Base-by-base conservation (phyloP, 2,888 invertebrate genomes). In the Eumerus sabulonum region DNA sequence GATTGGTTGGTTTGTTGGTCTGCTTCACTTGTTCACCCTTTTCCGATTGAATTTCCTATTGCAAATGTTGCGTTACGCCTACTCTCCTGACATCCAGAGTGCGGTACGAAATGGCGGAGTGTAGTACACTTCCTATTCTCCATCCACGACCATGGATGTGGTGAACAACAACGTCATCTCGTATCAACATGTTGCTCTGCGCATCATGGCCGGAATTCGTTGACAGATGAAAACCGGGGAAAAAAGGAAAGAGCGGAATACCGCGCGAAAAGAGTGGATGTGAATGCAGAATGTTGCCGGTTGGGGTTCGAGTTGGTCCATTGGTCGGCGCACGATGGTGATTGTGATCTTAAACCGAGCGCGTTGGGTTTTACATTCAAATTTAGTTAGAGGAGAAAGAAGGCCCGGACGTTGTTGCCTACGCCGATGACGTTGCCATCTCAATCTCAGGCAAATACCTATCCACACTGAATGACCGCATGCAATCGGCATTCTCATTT, bases 41-140 rank as follows among this genome's bases (percentile, higher is more conserved):
- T 79, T 68, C 73, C 79, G 73, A 70, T 74, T 74, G 79, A 73
- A 74, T 74, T 74, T 74, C 73, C 79, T 59, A 64, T 68, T 40
- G 45, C 54, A 50, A 68, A 63, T 73, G 56, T 27, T 73, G 27
- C 27, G 27, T 47, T n/a, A 51, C 67, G 51, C 67, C 47, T 36
- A 59, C 44, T n/a, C n/a, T n/a, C n/a, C n/a, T 35, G 62, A 11
- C 16, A 48, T 44, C n/a, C 44, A 42, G 36, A 53, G 59, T 36
- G 9, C 38, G 36, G 45, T 18, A 45, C 48, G 59, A 45, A 53
- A 57, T 51, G 48, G 53, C 70, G 57, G 40, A 68, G 40, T 40
- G 40, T 40, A 40, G 57, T 63, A 51, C 45, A n/a, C 56, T 67
- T 77, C 64, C 51, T 60, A 38, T 40, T 42, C 66, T 66, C 35